Conservation (phyloP, 2,888 invertebrate genomes). For the Drosophila buzzatii region DNA sequence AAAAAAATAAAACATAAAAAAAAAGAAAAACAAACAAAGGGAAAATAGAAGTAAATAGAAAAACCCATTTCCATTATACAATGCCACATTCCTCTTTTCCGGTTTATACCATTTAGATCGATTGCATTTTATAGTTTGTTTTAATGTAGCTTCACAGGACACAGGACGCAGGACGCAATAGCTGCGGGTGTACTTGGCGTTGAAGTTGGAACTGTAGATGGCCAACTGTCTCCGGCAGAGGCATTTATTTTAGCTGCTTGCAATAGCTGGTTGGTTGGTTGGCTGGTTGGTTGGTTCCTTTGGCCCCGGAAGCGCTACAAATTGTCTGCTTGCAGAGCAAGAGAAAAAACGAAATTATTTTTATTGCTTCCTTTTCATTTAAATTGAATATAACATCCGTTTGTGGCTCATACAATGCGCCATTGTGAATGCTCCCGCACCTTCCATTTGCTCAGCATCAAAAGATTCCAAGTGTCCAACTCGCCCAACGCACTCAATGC, state of each 20-base stretch:
- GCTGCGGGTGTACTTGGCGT: conserved; percentile 38
- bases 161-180: conserved; percentile 35
- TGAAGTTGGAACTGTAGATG: conserved; percentile 38
- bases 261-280: conserved; percentile 25
- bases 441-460: conserved; percentile 40
- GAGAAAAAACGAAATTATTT: conserved; percentile 41
- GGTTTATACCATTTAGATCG: conserved; percentile 80
- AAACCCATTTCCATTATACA: conserved; percentile 78
- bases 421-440: conserved; percentile 55
- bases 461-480: conserved; percentile 52
- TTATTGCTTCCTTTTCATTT: conserved; percentile 81
- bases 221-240: conserved; percentile 61
- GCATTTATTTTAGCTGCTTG: conserved; percentile 57
- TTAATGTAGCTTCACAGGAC: conserved; percentile 64
- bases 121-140: conserved; percentile 83
- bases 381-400: conserved; percentile 72
- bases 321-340: conserved; percentile 51
- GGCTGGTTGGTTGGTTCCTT: conserved; percentile 32
- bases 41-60: conserved; percentile 50
- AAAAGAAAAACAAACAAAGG: conserved; percentile 35
- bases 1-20: conserved; percentile 21
- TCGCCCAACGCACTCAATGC: conserved; percentile 32
- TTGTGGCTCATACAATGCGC: conserved; percentile 57
- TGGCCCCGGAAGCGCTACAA: conserved; percentile 73
- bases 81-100: conserved; percentile 79